Base-by-base conservation (phyloP, 2,888 invertebrate species). In the Perdita meconis region DNA sequence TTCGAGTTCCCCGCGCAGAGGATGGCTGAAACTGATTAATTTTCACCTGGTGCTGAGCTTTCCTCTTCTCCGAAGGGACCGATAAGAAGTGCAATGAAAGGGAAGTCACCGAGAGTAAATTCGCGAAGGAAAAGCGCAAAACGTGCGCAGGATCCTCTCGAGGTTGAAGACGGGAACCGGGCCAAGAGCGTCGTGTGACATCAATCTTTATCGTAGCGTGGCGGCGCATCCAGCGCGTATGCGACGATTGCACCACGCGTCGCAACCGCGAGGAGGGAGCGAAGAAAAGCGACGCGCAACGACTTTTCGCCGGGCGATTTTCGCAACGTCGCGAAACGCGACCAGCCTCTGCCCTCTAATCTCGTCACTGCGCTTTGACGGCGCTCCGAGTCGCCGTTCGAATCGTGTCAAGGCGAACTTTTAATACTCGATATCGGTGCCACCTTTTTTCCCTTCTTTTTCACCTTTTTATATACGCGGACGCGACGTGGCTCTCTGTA, bases 161-260 rank as follows among this genome's bases (percentile, higher is more conserved):
- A 42, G 60, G 40, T 16, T 24, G 40, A 36, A 34, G 78, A 84
- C 86, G 88, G 87, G 87, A 90, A 90, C 80, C 87, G 90, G 90
- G 90, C 89, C 90, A 90, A 90, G 90, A 90, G 86, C 90, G 85
- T 85, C 83, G 82, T 87, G 87, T 87, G 90, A 89, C 90, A 90
- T 89, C 87, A 88, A 90, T 90, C 87, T 88, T 85, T 86, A 80
- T 83, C 81, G 76, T 74, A 65, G 68, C 60, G 76, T 68, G 71
- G 50, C 69, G 26, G 34, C 24, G 30, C 53, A 16, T 8, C 34
- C 74, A 75, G 74, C 75, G 78, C 80, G 80, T 80, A 66, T 75
- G n/a, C 44, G 61, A 53, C 71, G 65, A 81, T 79, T 83, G 81
- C 81, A 69, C 75, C 73, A 80, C 67, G 69, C 22, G 64, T 61